Conservation (phyloP, 2,888 invertebrate species). For the Pachydiplax longipennis region DNA sequence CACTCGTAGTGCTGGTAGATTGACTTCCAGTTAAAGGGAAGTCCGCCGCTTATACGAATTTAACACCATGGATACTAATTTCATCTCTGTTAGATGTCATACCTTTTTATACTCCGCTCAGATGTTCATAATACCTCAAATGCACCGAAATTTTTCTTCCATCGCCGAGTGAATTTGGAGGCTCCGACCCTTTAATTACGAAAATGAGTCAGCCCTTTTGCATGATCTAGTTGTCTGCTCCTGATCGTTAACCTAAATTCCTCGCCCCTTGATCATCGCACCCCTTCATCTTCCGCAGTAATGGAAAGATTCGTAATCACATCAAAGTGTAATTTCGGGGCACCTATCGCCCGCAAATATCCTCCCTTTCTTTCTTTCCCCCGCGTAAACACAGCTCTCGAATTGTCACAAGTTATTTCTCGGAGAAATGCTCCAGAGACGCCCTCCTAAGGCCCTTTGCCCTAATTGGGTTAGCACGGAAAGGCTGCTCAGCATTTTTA, state of each 20-base stretch:
- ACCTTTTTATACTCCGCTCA: no score
- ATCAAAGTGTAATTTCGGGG: background rate
- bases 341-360: background rate
- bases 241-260: background rate
- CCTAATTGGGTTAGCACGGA: background rate
- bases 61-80: no score
- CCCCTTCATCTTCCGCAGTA: background rate
- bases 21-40: no score
- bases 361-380: background rate
- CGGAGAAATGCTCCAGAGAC: background rate
- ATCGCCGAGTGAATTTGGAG: no score
- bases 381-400: background rate
- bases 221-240: background rate
- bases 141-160: no score
- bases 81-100: no score
- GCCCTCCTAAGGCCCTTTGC: background rate
- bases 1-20: no score
- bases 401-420: background rate
- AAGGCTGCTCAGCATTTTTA: background rate
- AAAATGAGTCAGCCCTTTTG: background rate
- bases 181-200: background rate
- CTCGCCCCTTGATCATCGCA: background rate
- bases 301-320: background rate
- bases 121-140: no score
- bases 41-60: no score